phyloP scores from a whole-genome alignment of 2,113 vertebrate species.

The Lampris megalopsis region DNA sequence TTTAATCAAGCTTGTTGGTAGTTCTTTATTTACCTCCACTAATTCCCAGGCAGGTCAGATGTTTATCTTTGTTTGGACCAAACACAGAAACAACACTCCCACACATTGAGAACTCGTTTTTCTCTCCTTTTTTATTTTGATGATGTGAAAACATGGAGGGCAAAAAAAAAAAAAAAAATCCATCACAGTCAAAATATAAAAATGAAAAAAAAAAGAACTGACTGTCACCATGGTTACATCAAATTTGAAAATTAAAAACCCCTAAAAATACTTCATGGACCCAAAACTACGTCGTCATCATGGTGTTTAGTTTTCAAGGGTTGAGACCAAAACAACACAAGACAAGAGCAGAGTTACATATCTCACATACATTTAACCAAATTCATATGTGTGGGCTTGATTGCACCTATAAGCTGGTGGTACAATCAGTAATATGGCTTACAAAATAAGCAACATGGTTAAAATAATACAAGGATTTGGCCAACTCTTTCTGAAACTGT shows the following conservation, averaged over 20 bases:
- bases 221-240: constrained; percentile 41
- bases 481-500: background rate
- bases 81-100: constrained; percentile 10
- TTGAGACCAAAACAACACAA: background rate
- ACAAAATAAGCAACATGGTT: background rate
- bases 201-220: constrained; percentile 6
- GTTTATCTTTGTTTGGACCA: background rate
- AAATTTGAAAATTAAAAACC: constrained; percentile 28
- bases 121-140: constrained; percentile 16
- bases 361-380: background rate
- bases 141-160: constrained; percentile 37
- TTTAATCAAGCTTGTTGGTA: no score
- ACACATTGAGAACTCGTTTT: constrained; percentile 17
- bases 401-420: background rate
- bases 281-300: constrained; percentile 29
- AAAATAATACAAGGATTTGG: background rate
- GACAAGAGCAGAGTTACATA: constrained; percentile 2
- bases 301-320: background rate
- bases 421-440: constrained; percentile 2
- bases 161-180: constrained; percentile 12
- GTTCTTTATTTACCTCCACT: background rate
- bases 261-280: constrained; percentile 5
- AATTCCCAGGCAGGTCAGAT: background rate
- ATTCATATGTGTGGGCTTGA: background rate
- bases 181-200: constrained; percentile 38